Base-by-base conservation (phyloP, 53 echinoderm and acorn worm genomes). In the Mesocentrotus franciscanus region DNA sequence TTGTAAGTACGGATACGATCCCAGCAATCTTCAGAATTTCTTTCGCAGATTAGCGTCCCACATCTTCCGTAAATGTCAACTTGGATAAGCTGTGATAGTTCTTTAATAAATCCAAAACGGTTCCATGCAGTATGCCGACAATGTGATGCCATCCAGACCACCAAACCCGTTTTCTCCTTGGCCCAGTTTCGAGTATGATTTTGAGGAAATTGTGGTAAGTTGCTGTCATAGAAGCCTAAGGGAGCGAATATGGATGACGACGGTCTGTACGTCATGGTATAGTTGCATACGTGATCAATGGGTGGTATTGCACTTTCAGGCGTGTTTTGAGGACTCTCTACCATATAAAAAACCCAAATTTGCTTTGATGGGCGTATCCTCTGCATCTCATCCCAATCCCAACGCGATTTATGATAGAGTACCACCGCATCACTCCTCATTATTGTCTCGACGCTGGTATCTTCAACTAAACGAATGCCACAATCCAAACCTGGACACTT, bases 131-230 rank as follows among this genome's bases (percentile, higher is more conserved):
- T 27, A 20, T 24, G 12, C 4, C 10, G 18, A 60, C 95, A 95
- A 42, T 95, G 90, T 90, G 92, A 92, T 36, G 92, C 92, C 76
- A 92, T 71, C 92, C 92, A 92, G 4, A 49, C 92, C 11, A 92
- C 90, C 34, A 32, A 30, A 49, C 75, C 56, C 8, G 72, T 95
- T 39, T 90, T 90, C 49, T 60, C 76, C 56, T 59, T 26, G 9
- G 60, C 95, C 95, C 95, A 95, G 57, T 95, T 95, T 71, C 89
- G 57, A 36, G 10, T 12, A 13, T 36, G 35, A 39, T 39, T 12
- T 81, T 35, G 81, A 81, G 81, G 81, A 39, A 81, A 35, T 39
- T 81, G 81, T 39, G 81, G 81, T 39, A 9, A 1, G 16, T 35
- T 81, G 35, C 35, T 81, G 18, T 81, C 81, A 81, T 81, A 81